Evolutionary conservation across 92 coral and sea anemone genomes (phyloP).

Genomic region (Epizoanthus fatuus): DNA sequence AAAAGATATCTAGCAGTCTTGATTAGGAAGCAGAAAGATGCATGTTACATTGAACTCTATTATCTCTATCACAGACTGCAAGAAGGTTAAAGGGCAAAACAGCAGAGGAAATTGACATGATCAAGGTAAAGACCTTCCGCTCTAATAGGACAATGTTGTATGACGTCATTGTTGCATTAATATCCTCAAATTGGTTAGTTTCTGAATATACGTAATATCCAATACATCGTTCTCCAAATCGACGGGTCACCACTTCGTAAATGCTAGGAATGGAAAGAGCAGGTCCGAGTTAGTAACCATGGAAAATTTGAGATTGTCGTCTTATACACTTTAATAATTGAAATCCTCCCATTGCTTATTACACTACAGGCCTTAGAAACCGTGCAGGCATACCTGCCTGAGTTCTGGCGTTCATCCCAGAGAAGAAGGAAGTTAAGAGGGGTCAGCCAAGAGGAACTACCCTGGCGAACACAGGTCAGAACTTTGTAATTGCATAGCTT

Average conservation of each 20-base stretch:
- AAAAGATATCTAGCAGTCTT: too few relatives aligned
- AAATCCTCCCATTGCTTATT: neutral
- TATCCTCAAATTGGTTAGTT: neutral
- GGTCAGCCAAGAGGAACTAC: slow-evolving; percentile 89
- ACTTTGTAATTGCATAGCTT: neutral
- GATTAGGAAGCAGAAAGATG: neutral
- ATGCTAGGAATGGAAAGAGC: too few relatives aligned
- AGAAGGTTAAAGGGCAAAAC: slow-evolving; percentile 82
- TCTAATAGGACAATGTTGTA: neutral
- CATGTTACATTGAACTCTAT: neutral
- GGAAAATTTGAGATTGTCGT: too few relatives aligned
- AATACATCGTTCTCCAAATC: too few relatives aligned
- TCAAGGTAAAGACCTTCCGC: slow-evolving; percentile 57
- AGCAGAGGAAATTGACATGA: slow-evolving; percentile 76
- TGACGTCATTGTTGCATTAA: neutral
- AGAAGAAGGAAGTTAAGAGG: slow-evolving; percentile 84
- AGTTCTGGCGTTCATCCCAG: slow-evolving; percentile 85
- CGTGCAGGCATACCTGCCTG: slow-evolving; percentile 81
- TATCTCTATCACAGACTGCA: slow-evolving; percentile 17
- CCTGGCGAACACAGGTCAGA: slow-evolving; percentile 97
- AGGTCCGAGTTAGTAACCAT: too few relatives aligned
- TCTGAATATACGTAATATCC: neutral
- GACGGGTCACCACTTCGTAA: too few relatives aligned
- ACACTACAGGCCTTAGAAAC: slow-evolving; percentile 78
- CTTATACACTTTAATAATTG: too few relatives aligned